Conservation (phyloP, 2,888 invertebrate genomes). For the Ormyrus thymus region DNA sequence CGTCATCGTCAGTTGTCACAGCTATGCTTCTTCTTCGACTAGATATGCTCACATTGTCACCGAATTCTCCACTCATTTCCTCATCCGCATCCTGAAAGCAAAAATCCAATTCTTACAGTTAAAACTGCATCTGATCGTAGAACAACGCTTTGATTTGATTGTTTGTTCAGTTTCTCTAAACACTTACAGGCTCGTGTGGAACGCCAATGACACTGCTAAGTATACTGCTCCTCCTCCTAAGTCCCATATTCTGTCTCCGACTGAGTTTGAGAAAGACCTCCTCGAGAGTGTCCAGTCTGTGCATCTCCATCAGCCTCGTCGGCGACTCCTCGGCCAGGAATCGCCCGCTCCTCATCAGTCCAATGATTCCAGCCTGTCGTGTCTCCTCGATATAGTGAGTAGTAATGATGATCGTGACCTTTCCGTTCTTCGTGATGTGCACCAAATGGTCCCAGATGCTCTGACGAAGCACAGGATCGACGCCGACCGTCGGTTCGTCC, state of each 20-base stretch:
- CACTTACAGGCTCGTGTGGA: conserved; percentile 71
- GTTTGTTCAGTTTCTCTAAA: background rate
- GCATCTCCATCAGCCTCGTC: conserved; percentile 82
- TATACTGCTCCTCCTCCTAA: conserved; percentile 87
- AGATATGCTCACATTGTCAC: conserved; percentile 88
- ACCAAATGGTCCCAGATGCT: conserved; percentile 92
- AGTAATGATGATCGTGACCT: conserved; percentile 89
- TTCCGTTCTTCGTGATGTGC: conserved; percentile 84
- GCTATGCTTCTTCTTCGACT: conserved; percentile 82
- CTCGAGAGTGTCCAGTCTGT: conserved; percentile 84
- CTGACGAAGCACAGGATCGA: conserved; percentile 91
- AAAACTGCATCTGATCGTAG: too few relatives aligned
- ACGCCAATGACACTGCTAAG: conserved; percentile 81
- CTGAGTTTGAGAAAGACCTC: conserved; percentile 89
- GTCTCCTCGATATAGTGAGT: conserved; percentile 93
- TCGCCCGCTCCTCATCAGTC: conserved; percentile 88
- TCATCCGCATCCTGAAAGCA: conserved; percentile 68
- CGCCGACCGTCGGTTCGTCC: conserved; percentile 95
- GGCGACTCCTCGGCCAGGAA: conserved; percentile 91
- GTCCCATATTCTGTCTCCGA: conserved; percentile 87
- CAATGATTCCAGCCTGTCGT: conserved; percentile 88
- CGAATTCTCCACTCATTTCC: conserved; percentile 91
- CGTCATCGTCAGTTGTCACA: conserved; percentile 74
- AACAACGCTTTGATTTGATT: background rate
- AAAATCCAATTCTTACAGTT: background rate